These are phyloP conservation scores for Molossus alvarezi DNA, from an alignment of 2,797 vertebrate species.

Conservation along the genomic window DNA sequence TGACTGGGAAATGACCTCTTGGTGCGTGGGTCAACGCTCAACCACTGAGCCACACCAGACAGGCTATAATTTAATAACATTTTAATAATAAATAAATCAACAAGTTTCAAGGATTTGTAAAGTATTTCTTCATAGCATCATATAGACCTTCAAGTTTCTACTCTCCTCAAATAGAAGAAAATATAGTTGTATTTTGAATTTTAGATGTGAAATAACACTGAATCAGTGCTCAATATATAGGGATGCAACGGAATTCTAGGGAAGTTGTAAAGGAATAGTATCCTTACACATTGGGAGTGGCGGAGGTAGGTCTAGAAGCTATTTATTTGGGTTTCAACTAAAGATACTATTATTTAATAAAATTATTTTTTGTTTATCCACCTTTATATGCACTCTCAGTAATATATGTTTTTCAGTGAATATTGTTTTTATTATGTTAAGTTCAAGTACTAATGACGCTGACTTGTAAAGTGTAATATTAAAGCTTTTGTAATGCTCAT, in stretches of 20 bases:
- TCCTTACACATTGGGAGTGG: not conserved
- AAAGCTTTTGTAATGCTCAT: not conserved
- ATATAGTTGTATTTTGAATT: not conserved
- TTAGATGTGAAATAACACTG: not conserved
- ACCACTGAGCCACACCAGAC: too few species aligned
- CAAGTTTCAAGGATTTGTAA: not conserved
- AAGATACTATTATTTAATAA: not conserved
- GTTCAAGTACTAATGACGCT: not conserved
- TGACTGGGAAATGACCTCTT: too few species aligned
- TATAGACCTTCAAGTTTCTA: conserved; percentile 15
- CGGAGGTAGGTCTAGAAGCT: not conserved
- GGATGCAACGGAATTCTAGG: not conserved
- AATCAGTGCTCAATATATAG: not conserved
- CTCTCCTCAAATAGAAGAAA: not conserved
- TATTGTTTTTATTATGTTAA: conserved; percentile 5
- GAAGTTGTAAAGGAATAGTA: not conserved
- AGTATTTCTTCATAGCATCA: not conserved
- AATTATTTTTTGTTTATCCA: not conserved
- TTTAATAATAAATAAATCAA: conserved; percentile 21
- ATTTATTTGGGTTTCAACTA: not conserved
- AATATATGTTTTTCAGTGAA: not conserved
- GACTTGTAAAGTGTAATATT: not conserved
- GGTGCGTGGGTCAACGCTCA: too few species aligned
- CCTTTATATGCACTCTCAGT: not conserved
- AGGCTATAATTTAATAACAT: not conserved